phyloP scores from a whole-genome alignment of 2,888 invertebrate genomes.

The Junonia oenone region DNA sequence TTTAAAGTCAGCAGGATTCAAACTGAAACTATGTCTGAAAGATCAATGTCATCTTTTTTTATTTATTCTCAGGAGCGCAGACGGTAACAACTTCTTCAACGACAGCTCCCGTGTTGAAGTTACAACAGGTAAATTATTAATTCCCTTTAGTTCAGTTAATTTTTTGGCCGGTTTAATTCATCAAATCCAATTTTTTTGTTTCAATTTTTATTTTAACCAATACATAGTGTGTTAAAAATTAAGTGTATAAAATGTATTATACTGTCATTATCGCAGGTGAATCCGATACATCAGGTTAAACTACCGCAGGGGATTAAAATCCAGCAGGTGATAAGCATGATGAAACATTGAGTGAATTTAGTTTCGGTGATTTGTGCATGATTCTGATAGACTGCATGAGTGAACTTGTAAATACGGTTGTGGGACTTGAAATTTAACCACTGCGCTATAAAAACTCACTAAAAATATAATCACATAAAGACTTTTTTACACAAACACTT shows the following conservation, averaged over 20 bases:
- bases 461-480: neutral
- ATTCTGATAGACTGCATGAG: neutral
- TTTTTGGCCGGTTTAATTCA: neutral
- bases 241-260: neutral
- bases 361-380: slow-evolving; percentile 16
- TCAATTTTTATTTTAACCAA: neutral
- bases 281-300: slow-evolving; percentile 70
- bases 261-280: slow-evolving; percentile 49
- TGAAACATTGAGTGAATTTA: slow-evolving; percentile 21
- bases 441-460: neutral
- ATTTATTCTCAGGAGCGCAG: slow-evolving; percentile 49
- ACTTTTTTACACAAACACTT: neutral
- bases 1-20: too few relatives aligned
- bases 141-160: neutral
- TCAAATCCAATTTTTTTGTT: neutral
- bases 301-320: slow-evolving; percentile 72
- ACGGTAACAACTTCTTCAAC: slow-evolving; percentile 55
- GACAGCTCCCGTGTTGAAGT: slow-evolving; percentile 60
- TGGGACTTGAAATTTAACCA: neutral
- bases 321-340: slow-evolving; percentile 61
- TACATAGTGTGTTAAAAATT: neutral
- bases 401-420: neutral
- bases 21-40: too few relatives aligned
- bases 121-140: slow-evolving; percentile 58
- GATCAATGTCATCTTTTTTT: too few relatives aligned